A percentile compares a stretch with the other conserved stretches of the same genome.
Conservation (phyloP, 2,888 invertebrate genomes). For the Pristionchus entomophagus region DNA sequence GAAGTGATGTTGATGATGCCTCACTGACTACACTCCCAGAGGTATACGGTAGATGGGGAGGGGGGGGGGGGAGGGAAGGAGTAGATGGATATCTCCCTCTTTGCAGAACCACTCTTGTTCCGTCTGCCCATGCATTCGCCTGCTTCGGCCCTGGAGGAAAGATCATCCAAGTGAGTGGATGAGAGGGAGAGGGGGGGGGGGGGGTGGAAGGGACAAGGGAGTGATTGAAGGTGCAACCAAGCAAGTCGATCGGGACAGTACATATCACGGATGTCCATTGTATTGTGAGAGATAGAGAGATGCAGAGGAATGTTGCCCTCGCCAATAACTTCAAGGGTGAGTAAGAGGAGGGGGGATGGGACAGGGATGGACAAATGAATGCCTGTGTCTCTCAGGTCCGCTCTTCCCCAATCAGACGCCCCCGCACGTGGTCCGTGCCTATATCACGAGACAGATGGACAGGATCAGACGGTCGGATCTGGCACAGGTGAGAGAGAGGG, state of each 20-base stretch:
- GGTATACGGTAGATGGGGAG: neutral
- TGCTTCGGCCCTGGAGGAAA: conserved; percentile 43
- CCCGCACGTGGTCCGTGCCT: conserved; percentile 58
- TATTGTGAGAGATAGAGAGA: conserved; percentile 41
- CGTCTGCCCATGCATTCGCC: conserved; percentile 47
- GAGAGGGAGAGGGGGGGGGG: neutral
- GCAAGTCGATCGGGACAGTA: conserved; percentile 18
- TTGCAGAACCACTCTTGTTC: conserved; percentile 47
- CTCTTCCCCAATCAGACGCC: conserved; percentile 44
- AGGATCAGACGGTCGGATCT: conserved; percentile 65
- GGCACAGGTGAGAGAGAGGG: conserved; percentile 51
- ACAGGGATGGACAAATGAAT: neutral
- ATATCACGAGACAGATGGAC: conserved; percentile 70
- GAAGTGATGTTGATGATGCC: conserved; percentile 41
- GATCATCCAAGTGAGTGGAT: conserved; percentile 26
- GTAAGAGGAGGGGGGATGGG: neutral
- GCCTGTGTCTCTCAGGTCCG: conserved; percentile 9
- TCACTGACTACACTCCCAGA: conserved; percentile 10
- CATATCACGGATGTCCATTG: conserved; percentile 25
- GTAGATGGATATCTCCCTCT: neutral
- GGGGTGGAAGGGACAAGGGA: neutral
- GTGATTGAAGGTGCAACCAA: conserved; percentile 27
- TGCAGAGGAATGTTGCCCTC: conserved; percentile 18
- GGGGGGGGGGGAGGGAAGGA: neutral
- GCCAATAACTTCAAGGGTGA: conserved; percentile 41